Base-by-base conservation (phyloP, 2,888 invertebrate genomes). In the Empis livida region DNA sequence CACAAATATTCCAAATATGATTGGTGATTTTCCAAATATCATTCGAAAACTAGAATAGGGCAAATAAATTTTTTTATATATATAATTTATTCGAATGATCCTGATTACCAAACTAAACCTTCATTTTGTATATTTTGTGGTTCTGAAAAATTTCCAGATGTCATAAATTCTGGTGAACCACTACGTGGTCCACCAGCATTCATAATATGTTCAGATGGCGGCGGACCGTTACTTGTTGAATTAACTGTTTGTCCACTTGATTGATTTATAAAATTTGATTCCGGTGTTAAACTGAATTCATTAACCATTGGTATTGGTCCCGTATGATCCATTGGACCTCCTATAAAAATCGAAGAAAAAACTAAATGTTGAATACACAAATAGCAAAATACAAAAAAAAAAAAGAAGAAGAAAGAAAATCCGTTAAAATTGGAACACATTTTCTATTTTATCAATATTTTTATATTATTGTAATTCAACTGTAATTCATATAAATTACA, bases 91-190 rank as follows among this genome's bases (percentile, higher is more conserved):
- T n/a, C n/a, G n/a, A n/a, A n/a, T 37, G 43, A 39, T 50, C 48
- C 49, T 52, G 54, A 69, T 70, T 80, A 82, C 82, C 82, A 82
- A 73, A 82, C 82, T 62, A 82, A 75, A 47, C 80, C 81, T 68
- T 82, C 82, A 68, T 78, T 82, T 64, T 81, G 76, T 71, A 78
- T 74, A 71, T 80, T 79, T 67, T 80, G 80, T 57, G 79, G 78
- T 68, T 82, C 82, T 57, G 76, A 73, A 62, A 79, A 79, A 57
- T 73, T 75, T 48, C 76, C 76, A 48, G 74, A 69, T 47, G 71
- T 70, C 72, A 82, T 79, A 72, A 82, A 83, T 71, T 82, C 82
- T 43, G 84, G 84, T 58, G 84, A 84, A 53, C 83, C 81, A 46
- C 83, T 81, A 56, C 83, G 78, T 51, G 81, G 81, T 52, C 82